Base-by-base conservation (phyloP, 2,888 invertebrate genomes). In the Stegophylla sp. region DNA sequence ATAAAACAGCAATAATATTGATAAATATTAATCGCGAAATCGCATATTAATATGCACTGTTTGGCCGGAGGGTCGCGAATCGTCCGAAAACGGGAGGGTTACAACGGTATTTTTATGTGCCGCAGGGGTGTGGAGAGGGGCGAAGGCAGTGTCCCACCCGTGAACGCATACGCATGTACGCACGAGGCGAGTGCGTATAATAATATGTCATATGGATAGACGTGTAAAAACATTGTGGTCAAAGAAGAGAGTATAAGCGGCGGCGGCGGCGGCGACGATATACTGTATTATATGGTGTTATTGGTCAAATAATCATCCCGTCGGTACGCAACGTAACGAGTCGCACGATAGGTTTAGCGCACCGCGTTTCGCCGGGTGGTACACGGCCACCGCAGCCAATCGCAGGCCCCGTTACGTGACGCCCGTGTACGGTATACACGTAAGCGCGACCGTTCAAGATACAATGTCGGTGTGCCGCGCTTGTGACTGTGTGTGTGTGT, bases 261-360 rank as follows among this genome's bases (percentile, higher is more conserved):
- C 67, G 63, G n/a, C 66, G 53, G 20, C 26, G 34, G 45, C 75
- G 66, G 26, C 76, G n/a, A 64, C 66, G 66, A 61, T 69, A 59
- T 69, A 59, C 59, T 20, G 59, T 79, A 79, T 79, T 79, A 34
- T 66, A 61, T n/a, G n/a, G 48, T 48, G 69, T 69, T 79, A 77
- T 79, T 79, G 77, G 77, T 69, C 69, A 79, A 69, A 79, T 61
- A 48, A 79, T 79, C 56, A 20, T 79, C 59, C 69, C 59, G 67
- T 34, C 67, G 59, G 59, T 12, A n/a, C n/a, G 45, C 20, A 12
- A 23, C 45, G 45, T 69, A 79, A 79, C 77, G 77, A 7, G 17
- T 15, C 5, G 1, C 15, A n/a, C 23, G n/a, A 69, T 79, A 69
- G 69, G 77, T 17, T 53, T 23, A n/a, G 2, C 0, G 0, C 9